Evolutionary conservation across 2,888 invertebrate genomes (phyloP).

Genomic region (Sminthurides aquaticus): DNA sequence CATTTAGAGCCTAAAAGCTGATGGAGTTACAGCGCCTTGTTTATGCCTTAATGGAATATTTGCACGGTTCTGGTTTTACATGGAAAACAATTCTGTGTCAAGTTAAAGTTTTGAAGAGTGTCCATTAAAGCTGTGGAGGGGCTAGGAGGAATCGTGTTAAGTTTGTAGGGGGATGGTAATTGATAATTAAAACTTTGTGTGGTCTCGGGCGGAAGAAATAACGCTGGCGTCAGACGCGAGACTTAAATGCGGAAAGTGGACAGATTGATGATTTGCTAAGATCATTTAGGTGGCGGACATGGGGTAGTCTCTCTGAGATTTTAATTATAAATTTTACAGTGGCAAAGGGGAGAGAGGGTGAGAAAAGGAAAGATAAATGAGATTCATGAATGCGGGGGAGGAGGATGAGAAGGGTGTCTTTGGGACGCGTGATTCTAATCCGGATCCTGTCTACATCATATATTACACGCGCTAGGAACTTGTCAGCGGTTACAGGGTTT

Average conservation of each 20-base stretch:
- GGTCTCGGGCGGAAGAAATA: background rate
- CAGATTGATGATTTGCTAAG: constrained; percentile 23
- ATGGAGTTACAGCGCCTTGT: too few relatives aligned
- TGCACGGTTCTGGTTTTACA: constrained; percentile 4
- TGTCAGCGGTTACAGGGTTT: constrained; percentile 40
- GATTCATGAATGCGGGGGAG: background rate
- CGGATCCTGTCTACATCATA: constrained; percentile 2
- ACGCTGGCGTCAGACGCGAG: background rate
- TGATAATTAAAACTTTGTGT: too few relatives aligned
- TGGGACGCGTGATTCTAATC: background rate
- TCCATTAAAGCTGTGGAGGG: background rate
- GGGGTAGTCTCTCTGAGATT: too few relatives aligned
- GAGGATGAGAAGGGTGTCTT: background rate
- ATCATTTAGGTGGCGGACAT: constrained; percentile 11
- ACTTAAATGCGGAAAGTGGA: constrained; percentile 8
- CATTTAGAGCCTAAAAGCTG: too few relatives aligned
- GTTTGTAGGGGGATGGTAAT: too few relatives aligned
- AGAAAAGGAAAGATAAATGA: too few relatives aligned
- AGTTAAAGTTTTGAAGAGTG: background rate
- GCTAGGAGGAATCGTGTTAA: too few relatives aligned
- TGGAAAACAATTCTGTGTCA: background rate
- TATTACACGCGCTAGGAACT: constrained; percentile 37
- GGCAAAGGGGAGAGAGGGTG: background rate
- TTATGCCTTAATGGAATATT: constrained; percentile 6
- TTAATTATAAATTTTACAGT: too few relatives aligned